Conservation (phyloP, 1,140 invertebrate genomes). For the Drosophila sproati region DNA sequence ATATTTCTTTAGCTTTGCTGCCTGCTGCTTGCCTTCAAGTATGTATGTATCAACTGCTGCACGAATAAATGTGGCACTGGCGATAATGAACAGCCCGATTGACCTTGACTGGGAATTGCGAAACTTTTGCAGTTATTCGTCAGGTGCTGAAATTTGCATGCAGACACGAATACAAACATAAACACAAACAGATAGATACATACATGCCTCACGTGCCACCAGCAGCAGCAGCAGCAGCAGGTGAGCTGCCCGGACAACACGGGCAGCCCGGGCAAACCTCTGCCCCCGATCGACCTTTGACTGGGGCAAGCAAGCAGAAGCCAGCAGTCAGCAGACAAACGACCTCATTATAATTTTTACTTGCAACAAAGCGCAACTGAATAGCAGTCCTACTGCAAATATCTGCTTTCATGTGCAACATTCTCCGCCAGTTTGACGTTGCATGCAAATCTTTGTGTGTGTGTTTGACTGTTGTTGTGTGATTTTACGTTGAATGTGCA, state of each 20-base stretch:
- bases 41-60: background rate
- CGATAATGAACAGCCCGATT: slow-evolving; percentile 68
- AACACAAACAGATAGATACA: slow-evolving; percentile 21
- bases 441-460: slow-evolving; percentile 13
- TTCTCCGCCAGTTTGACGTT: slow-evolving; percentile 46
- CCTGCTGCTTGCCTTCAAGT: background rate
- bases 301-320: slow-evolving; percentile 25
- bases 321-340: slow-evolving; percentile 35
- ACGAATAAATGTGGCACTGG: slow-evolving; percentile 16
- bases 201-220: slow-evolving; percentile 45
- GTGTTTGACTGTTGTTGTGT: slow-evolving; percentile 27
- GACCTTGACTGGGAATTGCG: slow-evolving; percentile 59
- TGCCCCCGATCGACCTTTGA: slow-evolving; percentile 44
- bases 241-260: background rate
- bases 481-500: slow-evolving; percentile 50
- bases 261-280: background rate
- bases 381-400: slow-evolving; percentile 38
- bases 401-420: slow-evolving; percentile 49
- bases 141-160: slow-evolving; percentile 56
- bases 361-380: slow-evolving; percentile 20
- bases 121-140: slow-evolving; percentile 42
- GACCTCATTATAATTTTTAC: slow-evolving; percentile 50
- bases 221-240: slow-evolving; percentile 18
- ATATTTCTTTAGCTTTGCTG: background rate
- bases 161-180: slow-evolving; percentile 5